Evolutionary conservation across 2,888 invertebrate genomes (phyloP), one percentile per base, ranked within the genome.

Genomic region (Blastobasis adustella): DNA sequence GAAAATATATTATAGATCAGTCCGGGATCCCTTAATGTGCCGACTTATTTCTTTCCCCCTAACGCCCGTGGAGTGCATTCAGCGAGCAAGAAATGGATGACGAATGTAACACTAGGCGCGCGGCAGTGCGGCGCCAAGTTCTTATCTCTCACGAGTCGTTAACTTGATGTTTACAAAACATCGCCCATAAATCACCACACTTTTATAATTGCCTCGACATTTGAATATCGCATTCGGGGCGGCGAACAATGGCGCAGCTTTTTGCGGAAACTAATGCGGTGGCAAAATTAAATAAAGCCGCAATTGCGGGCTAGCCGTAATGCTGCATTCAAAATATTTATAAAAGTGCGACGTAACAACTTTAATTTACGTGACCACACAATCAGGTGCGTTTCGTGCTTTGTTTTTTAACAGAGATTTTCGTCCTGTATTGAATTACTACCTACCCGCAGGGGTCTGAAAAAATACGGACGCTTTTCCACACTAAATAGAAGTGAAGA

Each of bases 131-230:
- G 58, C 6, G 46, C 40, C 48, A 49, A 51, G 58, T 57, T 52
- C 61, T 69, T 73, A 74, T 75, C 74, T 72, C 61, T 71, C 61
- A 68, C 73, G 66, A 66, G 69, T 72, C 73, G 71, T 72, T 74
- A 71, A 66, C 59, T 60, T 60, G 62, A 65, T 68, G 62, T 62
- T 61, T 60, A 62, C 58, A 60, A 49, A 46, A 49, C 7, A 44
- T 49, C 40, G 37, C 41, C 41, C 46, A 50, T 55, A 51, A 46
- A 51, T 53, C 51, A 51, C 45, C 45, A 40, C 52, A 55, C 49
- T 46, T 47, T 23, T 44, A 45, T 51, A 50, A 55, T 55, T 51
- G 53, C 49, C 42, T 51, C 44, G 40, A 40, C 45, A 50, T 50
- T 50, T 46, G 50, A 50, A 50, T 50, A 50, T 50, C 46, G 37